Evolutionary conservation across 1,140 invertebrate genomes (phyloP).

Genomic region (Melitaea cinxia): DNA sequence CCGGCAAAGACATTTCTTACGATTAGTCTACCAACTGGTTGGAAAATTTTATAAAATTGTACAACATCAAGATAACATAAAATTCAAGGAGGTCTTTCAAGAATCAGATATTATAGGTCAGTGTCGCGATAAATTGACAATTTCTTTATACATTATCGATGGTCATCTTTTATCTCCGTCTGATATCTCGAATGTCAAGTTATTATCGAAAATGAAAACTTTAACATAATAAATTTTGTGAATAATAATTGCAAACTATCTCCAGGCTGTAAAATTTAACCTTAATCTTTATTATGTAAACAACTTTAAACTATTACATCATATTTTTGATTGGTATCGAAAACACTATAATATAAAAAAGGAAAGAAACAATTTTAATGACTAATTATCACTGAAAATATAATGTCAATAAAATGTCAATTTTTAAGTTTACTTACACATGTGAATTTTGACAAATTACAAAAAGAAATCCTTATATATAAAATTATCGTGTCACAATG

Average conservation of each 20-base stretch:
- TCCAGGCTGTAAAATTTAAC: neutral
- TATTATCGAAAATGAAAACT: neutral
- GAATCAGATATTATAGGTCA: neutral
- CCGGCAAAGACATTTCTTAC: too few relatives aligned
- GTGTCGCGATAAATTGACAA: neutral
- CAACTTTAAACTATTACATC: too few relatives aligned
- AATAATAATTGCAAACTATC: neutral
- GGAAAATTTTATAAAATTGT: too few relatives aligned
- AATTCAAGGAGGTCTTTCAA: neutral
- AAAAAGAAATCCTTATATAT: too few relatives aligned
- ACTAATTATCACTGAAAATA: too few relatives aligned
- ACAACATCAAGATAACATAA: conserved; percentile 2
- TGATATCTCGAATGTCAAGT: neutral
- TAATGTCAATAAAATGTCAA: too few relatives aligned
- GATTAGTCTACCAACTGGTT: too few relatives aligned
- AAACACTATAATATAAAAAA: too few relatives aligned
- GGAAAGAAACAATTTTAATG: too few relatives aligned
- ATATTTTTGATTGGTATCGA: neutral
- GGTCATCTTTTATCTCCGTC: neutral
- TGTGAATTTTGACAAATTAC: too few relatives aligned
- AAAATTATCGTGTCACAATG: too few relatives aligned
- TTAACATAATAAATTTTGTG: neutral
- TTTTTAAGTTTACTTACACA: too few relatives aligned
- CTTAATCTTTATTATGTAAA: neutral
- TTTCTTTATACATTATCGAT: neutral